These are phyloP conservation scores for Ciconia stormi DNA, from an alignment of 2,113 vertebrate species.

Conservation along the genomic window DNA sequence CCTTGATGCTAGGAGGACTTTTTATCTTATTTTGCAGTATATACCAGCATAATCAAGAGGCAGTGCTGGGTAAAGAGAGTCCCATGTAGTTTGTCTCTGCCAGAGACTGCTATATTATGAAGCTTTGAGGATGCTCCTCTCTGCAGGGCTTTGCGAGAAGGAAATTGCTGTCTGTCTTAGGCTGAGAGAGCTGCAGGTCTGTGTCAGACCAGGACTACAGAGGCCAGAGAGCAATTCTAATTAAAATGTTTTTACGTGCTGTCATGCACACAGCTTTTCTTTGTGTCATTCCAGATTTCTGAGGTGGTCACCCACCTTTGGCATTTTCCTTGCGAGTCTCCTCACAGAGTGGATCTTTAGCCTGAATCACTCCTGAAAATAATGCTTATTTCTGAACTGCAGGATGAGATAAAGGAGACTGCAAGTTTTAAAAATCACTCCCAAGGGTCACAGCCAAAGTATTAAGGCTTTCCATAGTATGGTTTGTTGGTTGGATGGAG, in stretches of 20 bases:
- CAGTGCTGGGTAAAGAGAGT: neutral
- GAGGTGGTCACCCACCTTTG: neutral
- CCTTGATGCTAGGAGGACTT: slow-evolving; percentile 35
- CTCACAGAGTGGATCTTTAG: neutral
- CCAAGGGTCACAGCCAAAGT: neutral
- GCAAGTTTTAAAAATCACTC: neutral
- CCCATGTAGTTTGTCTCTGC: neutral
- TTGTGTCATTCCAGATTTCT: neutral
- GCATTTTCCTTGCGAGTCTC: neutral
- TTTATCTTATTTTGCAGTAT: slow-evolving; percentile 16
- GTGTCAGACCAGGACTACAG: neutral
- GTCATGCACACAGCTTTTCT: neutral
- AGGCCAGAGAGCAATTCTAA: neutral
- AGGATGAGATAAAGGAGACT: neutral
- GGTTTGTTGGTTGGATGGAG: neutral
- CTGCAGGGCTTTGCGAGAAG: neutral
- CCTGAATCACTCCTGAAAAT: neutral
- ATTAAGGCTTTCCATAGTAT: neutral
- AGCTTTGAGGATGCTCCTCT: neutral
- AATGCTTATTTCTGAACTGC: neutral
- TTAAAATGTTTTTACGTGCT: neutral
- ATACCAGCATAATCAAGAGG: neutral
- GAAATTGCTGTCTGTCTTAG: neutral
- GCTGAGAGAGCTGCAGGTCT: neutral
- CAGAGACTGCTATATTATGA: neutral